These are phyloP conservation scores for Oncorhynchus masou DNA, from an alignment of 2,113 vertebrate species.

Conservation along the genomic window DNA sequence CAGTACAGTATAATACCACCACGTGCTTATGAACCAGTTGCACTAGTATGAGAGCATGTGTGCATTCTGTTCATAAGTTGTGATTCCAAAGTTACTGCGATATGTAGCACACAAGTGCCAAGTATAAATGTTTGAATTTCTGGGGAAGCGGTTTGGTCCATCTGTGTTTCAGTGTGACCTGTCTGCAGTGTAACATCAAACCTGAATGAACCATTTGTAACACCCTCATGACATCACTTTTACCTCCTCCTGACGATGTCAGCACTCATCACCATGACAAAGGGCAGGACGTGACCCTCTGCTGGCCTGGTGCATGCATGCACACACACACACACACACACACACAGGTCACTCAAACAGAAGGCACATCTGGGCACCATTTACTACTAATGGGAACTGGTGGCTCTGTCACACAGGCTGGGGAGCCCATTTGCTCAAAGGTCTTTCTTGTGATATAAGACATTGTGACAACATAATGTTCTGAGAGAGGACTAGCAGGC, in stretches of 20 bases:
- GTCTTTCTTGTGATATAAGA: no score
- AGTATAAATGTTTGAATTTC: neutral
- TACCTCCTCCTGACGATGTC: neutral
- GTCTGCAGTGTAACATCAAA: no score
- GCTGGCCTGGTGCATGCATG: neutral
- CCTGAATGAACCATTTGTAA: neutral
- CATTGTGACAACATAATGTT: no score
- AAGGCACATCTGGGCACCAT: constrained; percentile 53
- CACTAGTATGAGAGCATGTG: neutral
- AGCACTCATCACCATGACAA: constrained; percentile 17
- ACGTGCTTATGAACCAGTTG: neutral
- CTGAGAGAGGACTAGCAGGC: no score
- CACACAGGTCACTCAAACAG: constrained; percentile 27
- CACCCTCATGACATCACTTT: constrained; percentile 4
- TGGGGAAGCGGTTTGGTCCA: neutral
- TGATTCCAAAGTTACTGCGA: neutral
- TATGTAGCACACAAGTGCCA: neutral
- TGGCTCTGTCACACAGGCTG: constrained; percentile 21
- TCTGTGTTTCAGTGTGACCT: no score
- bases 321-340: constrained; percentile 8
- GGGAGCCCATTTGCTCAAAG: no score
- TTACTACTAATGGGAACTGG: constrained; percentile 44
- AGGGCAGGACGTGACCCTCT: neutral
- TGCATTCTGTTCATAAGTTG: neutral
- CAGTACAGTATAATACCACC: no score